Conservation (phyloP, 2,797 vertebrate species). For the Garrulus glandarius region DNA sequence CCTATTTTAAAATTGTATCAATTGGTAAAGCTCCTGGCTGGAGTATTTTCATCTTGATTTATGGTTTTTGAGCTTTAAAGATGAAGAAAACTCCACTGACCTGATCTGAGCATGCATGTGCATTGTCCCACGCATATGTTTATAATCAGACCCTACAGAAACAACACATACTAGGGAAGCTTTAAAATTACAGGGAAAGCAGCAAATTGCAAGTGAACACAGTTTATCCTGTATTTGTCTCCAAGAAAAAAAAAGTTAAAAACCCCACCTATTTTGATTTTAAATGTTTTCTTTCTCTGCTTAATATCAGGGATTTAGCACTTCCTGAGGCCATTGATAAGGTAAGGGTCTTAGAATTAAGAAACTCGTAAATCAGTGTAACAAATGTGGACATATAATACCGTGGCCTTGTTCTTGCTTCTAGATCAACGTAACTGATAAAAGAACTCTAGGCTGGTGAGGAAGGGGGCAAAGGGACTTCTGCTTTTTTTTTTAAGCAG, state of each 20-base stretch:
- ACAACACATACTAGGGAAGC: background rate
- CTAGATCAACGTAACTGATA: slow-evolving; percentile 14
- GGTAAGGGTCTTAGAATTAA: background rate
- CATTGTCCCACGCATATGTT: slow-evolving; percentile 32
- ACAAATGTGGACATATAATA: background rate
- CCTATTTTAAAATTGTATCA: slow-evolving; percentile 80
- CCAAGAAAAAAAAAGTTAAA: background rate
- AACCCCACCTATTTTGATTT: background rate
- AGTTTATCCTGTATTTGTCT: slow-evolving; percentile 1
- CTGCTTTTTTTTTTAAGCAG: background rate
- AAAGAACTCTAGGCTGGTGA: background rate
- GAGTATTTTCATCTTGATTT: slow-evolving; percentile 83
- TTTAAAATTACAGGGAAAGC: background rate
- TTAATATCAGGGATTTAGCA: slow-evolving; percentile 12
- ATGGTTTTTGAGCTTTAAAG: slow-evolving; percentile 69
- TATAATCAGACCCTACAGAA: slow-evolving; percentile 37
- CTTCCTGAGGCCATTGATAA: slow-evolving; percentile 43
- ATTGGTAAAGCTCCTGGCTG: slow-evolving; percentile 77
- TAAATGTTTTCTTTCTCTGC: slow-evolving; percentile 11
- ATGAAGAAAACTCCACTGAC: slow-evolving; percentile 53
- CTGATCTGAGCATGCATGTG: background rate
- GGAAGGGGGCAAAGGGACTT: slow-evolving; percentile 5
- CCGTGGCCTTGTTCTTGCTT: slow-evolving; percentile 18
- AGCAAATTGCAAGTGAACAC: background rate
- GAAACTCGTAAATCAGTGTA: slow-evolving; percentile 32